Evolutionary conservation across 2,113 vertebrate genomes (phyloP).

Genomic region (Todiramphus chloris): DNA sequence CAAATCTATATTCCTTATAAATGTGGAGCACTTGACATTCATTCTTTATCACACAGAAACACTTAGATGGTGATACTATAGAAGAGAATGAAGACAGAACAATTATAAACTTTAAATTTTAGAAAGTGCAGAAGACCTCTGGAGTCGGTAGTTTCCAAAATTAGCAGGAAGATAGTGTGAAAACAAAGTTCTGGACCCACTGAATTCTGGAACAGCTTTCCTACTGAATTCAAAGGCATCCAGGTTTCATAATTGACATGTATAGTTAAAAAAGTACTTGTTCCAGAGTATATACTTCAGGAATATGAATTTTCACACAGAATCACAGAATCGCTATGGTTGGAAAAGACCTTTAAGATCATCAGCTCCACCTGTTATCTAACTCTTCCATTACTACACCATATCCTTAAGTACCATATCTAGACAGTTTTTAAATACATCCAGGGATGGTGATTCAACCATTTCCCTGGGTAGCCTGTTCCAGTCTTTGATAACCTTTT

Average conservation of each 20-base stretch:
- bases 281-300: background rate
- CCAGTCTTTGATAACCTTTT: no score
- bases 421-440: no score
- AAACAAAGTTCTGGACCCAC: background rate
- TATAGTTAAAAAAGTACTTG: background rate
- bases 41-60: conserved; percentile 37
- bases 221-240: background rate
- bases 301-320: background rate
- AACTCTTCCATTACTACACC: no score
- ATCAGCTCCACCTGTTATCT: no score
- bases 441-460: no score
- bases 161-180: background rate
- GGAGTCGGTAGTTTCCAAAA: background rate
- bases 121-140: background rate
- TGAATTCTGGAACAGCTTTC: background rate
- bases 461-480: no score
- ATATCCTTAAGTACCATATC: no score
- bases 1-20: conserved; percentile 44
- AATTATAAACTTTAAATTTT: conserved; percentile 1
- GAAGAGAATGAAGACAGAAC: background rate
- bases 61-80: background rate
- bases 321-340: no score
- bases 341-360: no score
- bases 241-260: background rate
- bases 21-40: conserved; percentile 58